Conservation (phyloP, 2,113 vertebrate genomes). For the Microcebus murinus region DNA sequence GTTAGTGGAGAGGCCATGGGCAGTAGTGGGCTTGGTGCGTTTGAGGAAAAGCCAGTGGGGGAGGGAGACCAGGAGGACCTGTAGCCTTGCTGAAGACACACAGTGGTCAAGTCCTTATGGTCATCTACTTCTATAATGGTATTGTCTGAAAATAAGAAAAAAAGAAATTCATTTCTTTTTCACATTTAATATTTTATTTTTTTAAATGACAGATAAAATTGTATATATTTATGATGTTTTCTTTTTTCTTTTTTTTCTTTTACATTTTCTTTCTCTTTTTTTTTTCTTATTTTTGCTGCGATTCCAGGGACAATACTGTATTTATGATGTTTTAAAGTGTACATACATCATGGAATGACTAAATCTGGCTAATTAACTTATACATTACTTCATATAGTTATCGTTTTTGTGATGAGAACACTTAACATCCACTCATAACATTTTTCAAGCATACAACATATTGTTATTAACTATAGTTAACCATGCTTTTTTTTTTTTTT, state of each 20-base stretch:
- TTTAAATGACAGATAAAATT: not conserved
- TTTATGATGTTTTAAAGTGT: not conserved
- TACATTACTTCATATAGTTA: not conserved
- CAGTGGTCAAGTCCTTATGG: rapidly evolving
- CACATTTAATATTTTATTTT: not conserved
- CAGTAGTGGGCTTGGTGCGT: not conserved
- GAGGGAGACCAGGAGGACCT: not conserved
- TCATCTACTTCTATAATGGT: rapidly evolving
- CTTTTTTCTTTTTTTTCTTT: no score
- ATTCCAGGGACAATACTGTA: no score
- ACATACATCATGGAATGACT: not conserved
- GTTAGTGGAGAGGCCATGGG: not conserved
- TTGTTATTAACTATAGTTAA: not conserved
- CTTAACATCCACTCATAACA: not conserved
- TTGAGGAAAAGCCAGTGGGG: not conserved
- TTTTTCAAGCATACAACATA: not conserved
- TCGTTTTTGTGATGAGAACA: not conserved
- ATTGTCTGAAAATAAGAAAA: no score
- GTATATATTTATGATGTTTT: not conserved
- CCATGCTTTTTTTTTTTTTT: not conserved
- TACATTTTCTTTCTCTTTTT: no score
- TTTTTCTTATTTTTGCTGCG: no score
- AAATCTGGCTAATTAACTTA: not conserved
- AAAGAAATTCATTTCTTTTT: not conserved
- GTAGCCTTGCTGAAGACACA: not conserved